These are phyloP conservation scores for Macquaria ambigua DNA, from an alignment of 2,113 vertebrate genomes.

Conservation along the genomic window DNA sequence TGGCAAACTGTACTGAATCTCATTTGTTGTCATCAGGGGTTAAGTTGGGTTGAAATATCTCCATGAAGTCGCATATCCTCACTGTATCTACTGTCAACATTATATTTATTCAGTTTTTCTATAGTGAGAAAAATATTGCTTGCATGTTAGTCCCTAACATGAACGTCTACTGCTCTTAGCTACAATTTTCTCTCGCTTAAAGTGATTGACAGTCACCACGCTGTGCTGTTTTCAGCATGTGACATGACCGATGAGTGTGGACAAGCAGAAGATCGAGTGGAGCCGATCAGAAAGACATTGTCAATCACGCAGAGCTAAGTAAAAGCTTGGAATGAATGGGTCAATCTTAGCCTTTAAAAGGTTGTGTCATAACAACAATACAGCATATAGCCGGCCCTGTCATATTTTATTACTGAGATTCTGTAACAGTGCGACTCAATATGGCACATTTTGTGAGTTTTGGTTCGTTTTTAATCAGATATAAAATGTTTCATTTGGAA, in stretches of 20 bases:
- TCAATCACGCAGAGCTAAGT: conserved; percentile 3
- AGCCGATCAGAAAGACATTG: conserved; percentile 24
- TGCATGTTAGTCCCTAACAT: neutral
- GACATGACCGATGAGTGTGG: neutral
- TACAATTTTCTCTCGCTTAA: neutral
- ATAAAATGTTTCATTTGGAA: neutral
- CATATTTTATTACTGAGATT: neutral
- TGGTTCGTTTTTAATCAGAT: neutral
- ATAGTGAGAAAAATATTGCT: neutral
- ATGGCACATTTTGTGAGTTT: neutral
- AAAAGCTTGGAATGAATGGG: neutral
- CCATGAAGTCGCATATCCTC: neutral
- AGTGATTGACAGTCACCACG: conserved; percentile 9
- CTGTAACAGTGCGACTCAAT: neutral
- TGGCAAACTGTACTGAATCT: neutral
- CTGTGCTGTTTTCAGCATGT: neutral
- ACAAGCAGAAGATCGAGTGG: neutral
- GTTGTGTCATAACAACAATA: neutral
- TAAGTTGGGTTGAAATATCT: neutral
- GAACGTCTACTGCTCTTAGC: neutral
- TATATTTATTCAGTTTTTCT: neutral
- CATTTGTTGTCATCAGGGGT: neutral
- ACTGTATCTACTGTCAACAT: neutral
- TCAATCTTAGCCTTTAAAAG: neutral
- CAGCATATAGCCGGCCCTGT: neutral